A percentile compares a stretch with the other conserved stretches of the same genome.
phyloP scores from a whole-genome alignment of 2,797 vertebrate species.

The Phataginus tricuspis region DNA sequence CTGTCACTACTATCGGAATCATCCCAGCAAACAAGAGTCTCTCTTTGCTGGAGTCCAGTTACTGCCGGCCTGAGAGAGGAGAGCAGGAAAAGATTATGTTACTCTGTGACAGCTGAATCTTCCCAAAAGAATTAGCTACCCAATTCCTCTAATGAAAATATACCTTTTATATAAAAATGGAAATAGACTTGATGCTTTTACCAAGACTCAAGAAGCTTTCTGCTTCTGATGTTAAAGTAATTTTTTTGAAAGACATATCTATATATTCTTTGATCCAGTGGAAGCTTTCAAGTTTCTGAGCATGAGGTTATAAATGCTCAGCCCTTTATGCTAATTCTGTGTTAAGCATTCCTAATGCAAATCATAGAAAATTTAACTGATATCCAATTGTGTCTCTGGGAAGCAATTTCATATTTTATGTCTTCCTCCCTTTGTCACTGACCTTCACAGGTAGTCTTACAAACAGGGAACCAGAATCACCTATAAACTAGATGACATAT shows the following conservation, averaged over 20 bases:
- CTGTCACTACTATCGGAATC: conserved; percentile 40
- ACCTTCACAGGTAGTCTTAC: conserved; percentile 50
- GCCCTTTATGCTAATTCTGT: neutral
- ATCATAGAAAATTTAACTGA: conserved; percentile 5
- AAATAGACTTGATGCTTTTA: conserved; percentile 49
- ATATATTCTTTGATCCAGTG: neutral
- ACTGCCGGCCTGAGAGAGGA: conserved; percentile 43
- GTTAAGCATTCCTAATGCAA: conserved; percentile 36
- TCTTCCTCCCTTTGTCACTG: conserved; percentile 28
- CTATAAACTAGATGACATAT: conserved; percentile 26
- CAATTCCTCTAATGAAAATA: conserved; percentile 73
- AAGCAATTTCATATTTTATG: conserved; percentile 39
- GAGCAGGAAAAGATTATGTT: conserved; percentile 65
- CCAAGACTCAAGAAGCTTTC: conserved; percentile 14
- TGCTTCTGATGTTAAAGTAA: neutral
- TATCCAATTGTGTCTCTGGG: neutral
- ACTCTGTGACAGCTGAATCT: conserved; percentile 73
- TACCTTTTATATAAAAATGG: conserved; percentile 61
- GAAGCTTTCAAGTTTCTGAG: neutral
- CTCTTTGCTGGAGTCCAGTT: neutral
- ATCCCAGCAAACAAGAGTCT: neutral
- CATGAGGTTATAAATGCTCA: neutral
- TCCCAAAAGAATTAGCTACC: conserved; percentile 70
- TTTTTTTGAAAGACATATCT: neutral
- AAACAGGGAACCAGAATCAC: conserved; percentile 37